Evolutionary conservation across 2,797 vertebrate species (phyloP).

Genomic region (Pseudocheirus occidentalis): DNA sequence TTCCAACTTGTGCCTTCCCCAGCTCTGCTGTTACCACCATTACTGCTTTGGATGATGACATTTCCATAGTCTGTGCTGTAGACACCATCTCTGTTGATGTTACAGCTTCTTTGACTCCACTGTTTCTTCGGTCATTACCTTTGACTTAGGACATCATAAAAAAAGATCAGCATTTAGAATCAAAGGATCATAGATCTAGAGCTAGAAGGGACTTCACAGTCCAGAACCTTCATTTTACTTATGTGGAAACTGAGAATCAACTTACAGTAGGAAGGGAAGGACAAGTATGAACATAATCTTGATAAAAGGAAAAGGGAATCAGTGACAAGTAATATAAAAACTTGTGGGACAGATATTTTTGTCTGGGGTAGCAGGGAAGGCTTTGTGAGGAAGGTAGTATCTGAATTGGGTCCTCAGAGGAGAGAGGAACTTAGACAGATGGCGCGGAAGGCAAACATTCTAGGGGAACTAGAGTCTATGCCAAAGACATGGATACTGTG

Average conservation of each 20-base stretch:
- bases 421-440: not conserved
- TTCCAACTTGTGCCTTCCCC: not conserved
- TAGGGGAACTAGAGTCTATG: not conserved
- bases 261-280: not conserved
- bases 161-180: not conserved
- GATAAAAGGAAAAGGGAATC: not conserved
- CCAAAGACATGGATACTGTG: not conserved
- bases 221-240: not conserved
- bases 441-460: not conserved
- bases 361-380: not conserved
- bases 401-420: not conserved
- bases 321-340: not conserved
- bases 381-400: not conserved
- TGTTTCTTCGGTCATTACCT: not conserved
- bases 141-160: not conserved
- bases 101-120: not conserved
- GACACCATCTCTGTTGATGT: not conserved
- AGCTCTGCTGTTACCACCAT: not conserved
- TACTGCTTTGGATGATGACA: not conserved
- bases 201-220: not conserved
- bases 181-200: not conserved
- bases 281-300: not conserved
- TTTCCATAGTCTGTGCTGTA: not conserved
- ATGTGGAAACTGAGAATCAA: not conserved
- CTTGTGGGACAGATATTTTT: not conserved